phyloP scores from a whole-genome alignment of 2,888 invertebrate species.

The Ectobius pallidus region DNA sequence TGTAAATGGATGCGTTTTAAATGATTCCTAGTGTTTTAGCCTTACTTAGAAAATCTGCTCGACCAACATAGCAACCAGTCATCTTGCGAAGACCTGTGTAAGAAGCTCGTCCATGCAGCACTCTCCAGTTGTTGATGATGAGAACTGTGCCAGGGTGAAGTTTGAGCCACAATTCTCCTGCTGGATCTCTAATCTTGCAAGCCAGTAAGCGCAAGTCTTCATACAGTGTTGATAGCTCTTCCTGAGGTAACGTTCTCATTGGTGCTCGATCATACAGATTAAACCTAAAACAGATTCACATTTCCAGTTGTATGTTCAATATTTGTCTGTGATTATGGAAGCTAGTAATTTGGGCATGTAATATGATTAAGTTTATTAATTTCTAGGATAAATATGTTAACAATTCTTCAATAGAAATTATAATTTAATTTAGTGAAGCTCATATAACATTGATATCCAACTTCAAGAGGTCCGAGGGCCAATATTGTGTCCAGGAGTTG shows the following conservation, averaged over 20 bases:
- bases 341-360: no score
- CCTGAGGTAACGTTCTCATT: constrained; percentile 60
- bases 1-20: no score
- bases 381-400: no score
- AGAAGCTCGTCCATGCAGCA: constrained; percentile 73
- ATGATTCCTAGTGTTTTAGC: constrained; percentile 54
- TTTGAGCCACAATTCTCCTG: constrained; percentile 65
- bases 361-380: no score
- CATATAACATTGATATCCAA: no score
- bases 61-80: constrained; percentile 73
- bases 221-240: constrained; percentile 66
- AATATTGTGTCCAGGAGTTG: no score
- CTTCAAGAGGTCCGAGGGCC: no score
- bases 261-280: constrained; percentile 77
- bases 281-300: constrained; percentile 60
- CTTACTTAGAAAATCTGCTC: constrained; percentile 71
- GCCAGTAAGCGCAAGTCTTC: constrained; percentile 62
- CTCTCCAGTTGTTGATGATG: constrained; percentile 79
- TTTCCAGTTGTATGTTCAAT: no score
- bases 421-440: no score
- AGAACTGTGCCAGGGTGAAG: constrained; percentile 72
- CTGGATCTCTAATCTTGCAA: constrained; percentile 58
- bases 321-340: no score
- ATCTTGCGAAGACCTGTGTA: constrained; percentile 72
- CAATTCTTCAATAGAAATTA: no score